phyloP scores from a whole-genome alignment of 2,888 invertebrate species.

The Spisula solida region DNA sequence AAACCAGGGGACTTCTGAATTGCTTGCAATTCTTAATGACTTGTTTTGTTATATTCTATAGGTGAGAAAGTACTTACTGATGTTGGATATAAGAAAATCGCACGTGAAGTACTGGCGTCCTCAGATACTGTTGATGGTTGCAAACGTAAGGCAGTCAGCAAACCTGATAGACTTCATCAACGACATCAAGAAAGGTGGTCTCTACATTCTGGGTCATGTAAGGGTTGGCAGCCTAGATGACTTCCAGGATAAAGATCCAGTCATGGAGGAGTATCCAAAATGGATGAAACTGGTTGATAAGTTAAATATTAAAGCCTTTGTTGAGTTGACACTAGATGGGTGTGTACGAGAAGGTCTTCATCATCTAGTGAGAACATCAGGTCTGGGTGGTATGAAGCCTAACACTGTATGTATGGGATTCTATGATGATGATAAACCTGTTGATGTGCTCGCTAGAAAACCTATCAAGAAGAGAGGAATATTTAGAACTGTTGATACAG shows the following conservation, averaged over 20 bases:
- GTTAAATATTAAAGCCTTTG: conserved; percentile 96
- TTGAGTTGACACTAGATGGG: conserved; percentile 96
- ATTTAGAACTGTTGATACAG: conserved; percentile 74
- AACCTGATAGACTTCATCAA: conserved; percentile 99
- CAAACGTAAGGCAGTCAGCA: conserved; percentile 95
- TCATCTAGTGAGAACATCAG: conserved; percentile 96
- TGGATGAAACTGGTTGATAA: conserved; percentile 98
- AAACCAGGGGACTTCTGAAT: no score
- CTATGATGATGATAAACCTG: conserved; percentile 92
- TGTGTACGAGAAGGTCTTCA: conserved; percentile 96
- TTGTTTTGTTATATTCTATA: neutral
- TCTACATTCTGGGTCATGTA: conserved; percentile 96
- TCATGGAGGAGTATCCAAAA: conserved; percentile 93
- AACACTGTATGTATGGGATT: conserved; percentile 98
- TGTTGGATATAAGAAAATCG: conserved; percentile 98
- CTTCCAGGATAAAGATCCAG: conserved; percentile 90
- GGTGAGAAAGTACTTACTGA: conserved; percentile 97
- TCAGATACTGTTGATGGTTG: conserved; percentile 96
- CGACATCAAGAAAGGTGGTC: conserved; percentile 96
- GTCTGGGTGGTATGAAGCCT: conserved; percentile 99
- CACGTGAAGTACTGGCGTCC: conserved; percentile 99
- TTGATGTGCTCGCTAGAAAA: conserved; percentile 88
- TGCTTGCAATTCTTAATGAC: no score
- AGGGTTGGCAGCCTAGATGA: conserved; percentile 89
- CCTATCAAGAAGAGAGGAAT: conserved; percentile 68